phyloP scores from a whole-genome alignment of 2,113 vertebrate genomes.

The Protobothrops mucrosquamatus region DNA sequence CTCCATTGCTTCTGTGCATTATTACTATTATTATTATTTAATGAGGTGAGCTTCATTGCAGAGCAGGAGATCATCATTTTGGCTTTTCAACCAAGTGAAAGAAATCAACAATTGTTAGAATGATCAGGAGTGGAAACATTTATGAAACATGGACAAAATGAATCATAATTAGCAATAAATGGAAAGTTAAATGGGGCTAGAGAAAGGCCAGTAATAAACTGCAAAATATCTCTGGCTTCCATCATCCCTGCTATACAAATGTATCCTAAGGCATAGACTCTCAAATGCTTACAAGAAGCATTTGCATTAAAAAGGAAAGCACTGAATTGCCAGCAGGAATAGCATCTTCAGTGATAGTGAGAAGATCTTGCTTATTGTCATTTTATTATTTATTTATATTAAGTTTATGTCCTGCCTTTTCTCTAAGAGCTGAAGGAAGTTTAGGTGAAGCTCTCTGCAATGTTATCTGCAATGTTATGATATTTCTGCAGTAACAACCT shows the following conservation, averaged over 20 bases:
- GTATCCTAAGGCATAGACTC: background rate
- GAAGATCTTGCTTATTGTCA: background rate
- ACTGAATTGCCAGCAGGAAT: background rate
- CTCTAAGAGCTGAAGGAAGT: background rate
- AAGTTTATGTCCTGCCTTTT: background rate
- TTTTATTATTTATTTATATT: background rate
- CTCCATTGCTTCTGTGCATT: background rate
- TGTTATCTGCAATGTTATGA: background rate
- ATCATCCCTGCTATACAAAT: background rate
- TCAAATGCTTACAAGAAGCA: background rate
- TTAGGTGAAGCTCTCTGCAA: background rate
- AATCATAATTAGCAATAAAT: background rate
- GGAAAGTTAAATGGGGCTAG: background rate
- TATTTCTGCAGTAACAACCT: background rate
- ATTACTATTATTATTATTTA: background rate
- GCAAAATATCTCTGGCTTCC: background rate
- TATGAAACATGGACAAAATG: background rate
- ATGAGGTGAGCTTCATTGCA: background rate
- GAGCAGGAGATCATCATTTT: background rate
- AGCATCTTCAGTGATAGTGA: background rate
- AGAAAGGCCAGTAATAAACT: background rate
- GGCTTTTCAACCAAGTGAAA: background rate
- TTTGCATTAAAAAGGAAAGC: background rate
- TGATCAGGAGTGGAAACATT: background rate
- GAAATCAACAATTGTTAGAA: background rate